Conservation (phyloP, 2,888 invertebrate species). For the Lasioglossum oenotherae region DNA sequence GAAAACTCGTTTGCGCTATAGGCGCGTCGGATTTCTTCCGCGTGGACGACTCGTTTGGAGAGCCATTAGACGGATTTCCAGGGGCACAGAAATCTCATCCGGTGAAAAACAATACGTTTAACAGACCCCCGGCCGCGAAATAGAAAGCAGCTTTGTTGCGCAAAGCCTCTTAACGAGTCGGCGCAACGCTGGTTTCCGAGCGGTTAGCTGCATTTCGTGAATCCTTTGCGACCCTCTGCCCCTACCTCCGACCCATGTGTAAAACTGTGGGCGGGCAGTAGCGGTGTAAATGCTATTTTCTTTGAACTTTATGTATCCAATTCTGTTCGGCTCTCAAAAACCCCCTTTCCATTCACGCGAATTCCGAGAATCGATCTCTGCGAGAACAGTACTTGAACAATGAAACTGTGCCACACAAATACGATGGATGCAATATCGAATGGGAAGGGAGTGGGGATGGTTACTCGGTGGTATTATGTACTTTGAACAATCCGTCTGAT, state of each 20-base stretch:
- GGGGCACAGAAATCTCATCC: slow-evolving; percentile 36
- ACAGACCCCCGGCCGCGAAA: slow-evolving; percentile 43
- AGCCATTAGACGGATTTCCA: slow-evolving; percentile 56
- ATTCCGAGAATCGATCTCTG: background rate
- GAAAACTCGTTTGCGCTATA: slow-evolving; percentile 7
- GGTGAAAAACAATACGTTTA: slow-evolving; percentile 57
- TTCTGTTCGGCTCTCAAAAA: background rate
- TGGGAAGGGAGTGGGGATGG: too few relatives aligned
- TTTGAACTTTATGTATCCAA: background rate
- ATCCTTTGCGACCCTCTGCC: slow-evolving; percentile 33
- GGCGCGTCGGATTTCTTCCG: slow-evolving; percentile 25
- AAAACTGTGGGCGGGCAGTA: slow-evolving; percentile 25
- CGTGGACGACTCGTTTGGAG: slow-evolving; percentile 26
- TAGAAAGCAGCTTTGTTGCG: slow-evolving; percentile 50
- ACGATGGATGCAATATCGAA: too few relatives aligned
- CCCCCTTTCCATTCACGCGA: background rate
- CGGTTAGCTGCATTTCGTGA: slow-evolving; percentile 60
- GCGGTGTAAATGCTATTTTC: slow-evolving; percentile 16
- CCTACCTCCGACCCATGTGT: background rate
- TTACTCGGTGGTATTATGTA: too few relatives aligned
- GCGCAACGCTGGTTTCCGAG: slow-evolving; percentile 46
- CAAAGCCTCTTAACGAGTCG: slow-evolving; percentile 62
- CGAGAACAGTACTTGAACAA: background rate
- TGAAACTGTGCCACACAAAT: background rate
- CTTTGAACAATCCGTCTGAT: too few relatives aligned